Evolutionary conservation across 2,888 invertebrate genomes (phyloP).

Genomic region (Alcis repandata): DNA sequence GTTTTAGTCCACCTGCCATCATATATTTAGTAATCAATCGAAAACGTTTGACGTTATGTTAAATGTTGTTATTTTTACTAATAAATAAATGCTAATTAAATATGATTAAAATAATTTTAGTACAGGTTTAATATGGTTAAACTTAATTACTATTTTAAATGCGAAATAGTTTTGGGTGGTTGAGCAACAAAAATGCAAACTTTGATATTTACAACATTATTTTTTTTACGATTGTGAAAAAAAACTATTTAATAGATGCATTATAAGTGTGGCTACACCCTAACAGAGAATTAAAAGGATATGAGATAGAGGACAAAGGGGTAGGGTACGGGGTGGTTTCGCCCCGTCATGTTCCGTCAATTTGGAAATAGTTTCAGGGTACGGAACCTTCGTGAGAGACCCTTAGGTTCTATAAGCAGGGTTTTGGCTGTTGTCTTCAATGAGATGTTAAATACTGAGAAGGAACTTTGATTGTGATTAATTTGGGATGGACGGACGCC

Average conservation of each 20-base stretch:
- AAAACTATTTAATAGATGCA: no score
- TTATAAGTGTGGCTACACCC: neutral
- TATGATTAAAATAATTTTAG: no score
- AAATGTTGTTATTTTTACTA: no score
- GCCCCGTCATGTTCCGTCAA: conserved; percentile 45
- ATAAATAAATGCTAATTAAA: no score
- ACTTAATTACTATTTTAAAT: no score
- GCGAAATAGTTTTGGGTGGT: no score
- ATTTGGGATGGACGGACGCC: no score
- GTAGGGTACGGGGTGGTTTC: conserved; percentile 29
- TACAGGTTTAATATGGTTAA: no score
- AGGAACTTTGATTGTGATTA: neutral
- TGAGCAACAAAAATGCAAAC: neutral
- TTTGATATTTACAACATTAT: neutral
- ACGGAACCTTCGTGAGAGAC: conserved; percentile 2
- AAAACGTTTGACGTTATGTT: no score
- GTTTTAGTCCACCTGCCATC: no score
- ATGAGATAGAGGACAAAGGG: conserved; percentile 42
- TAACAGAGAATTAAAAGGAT: conserved; percentile 40
- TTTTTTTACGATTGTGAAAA: no score
- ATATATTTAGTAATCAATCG: no score
- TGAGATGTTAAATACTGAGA: neutral
- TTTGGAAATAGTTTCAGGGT: conserved; percentile 45
- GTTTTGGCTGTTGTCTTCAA: neutral
- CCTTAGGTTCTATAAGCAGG: conserved; percentile 2